These are phyloP conservation scores for Tachina lurida DNA, from an alignment of 2,888 invertebrate genomes.

Conservation along the genomic window DNA sequence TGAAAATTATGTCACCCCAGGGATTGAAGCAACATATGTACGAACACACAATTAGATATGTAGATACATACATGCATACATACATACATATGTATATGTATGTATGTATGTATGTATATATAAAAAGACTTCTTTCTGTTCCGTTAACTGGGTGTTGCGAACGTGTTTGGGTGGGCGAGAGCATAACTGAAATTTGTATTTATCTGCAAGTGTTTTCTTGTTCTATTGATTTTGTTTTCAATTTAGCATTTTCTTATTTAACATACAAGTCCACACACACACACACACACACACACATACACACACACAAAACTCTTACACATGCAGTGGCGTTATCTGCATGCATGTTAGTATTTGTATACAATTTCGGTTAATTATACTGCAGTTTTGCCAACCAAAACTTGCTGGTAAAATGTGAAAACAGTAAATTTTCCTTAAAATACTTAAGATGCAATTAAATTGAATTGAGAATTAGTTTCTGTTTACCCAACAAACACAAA, in stretches of 20 bases:
- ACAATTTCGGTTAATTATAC: constrained; percentile 71
- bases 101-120: background rate
- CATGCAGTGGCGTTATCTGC: background rate
- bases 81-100: background rate
- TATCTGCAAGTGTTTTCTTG: constrained; percentile 49
- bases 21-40: constrained; percentile 35
- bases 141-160: constrained; percentile 14
- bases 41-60: background rate
- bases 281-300: background rate
- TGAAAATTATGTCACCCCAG: constrained; percentile 70
- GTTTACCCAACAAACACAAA: constrained; percentile 10
- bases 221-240: constrained; percentile 59
- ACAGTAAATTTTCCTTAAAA: constrained; percentile 64
- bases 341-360: constrained; percentile 35
- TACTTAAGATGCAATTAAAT: constrained; percentile 70
- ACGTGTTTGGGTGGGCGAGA: constrained; percentile 13
- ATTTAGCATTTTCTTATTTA: constrained; percentile 53
- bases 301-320: background rate
- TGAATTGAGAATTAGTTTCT: constrained; percentile 67
- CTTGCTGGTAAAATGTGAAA: constrained; percentile 50
- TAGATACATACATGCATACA: background rate
- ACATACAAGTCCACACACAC: background rate
- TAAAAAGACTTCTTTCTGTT: constrained; percentile 11
- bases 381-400: constrained; percentile 65
- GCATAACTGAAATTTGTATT: constrained; percentile 44